These are phyloP conservation scores for Calliscelio sp. DNA, from an alignment of 2,888 invertebrate genomes.

Conservation along the genomic window DNA sequence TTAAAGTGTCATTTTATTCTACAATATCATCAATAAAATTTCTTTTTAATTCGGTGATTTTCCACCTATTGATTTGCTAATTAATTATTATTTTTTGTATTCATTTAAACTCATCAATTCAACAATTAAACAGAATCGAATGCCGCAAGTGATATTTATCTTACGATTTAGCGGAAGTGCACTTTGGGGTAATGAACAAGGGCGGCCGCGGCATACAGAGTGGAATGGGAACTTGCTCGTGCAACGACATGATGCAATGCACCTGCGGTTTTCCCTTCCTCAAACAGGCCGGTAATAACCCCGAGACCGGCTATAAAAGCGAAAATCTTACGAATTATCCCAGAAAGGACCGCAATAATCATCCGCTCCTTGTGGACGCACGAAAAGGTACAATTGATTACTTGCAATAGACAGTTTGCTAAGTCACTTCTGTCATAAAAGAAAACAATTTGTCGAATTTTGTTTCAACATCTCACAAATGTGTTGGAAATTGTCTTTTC, in stretches of 20 bases:
- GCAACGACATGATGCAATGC: conserved; percentile 86
- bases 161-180: conserved; percentile 81
- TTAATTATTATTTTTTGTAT: no score
- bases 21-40: no score
- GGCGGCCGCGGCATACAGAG: conserved; percentile 86
- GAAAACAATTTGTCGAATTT: no score
- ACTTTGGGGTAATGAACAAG: conserved; percentile 85
- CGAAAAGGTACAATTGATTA: no score
- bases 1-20: no score
- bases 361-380: conserved; percentile 76
- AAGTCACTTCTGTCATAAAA: no score
- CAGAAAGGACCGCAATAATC: conserved; percentile 77
- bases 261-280: conserved; percentile 84
- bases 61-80: no score
- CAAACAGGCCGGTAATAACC: conserved; percentile 64
- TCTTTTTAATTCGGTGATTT: no score
- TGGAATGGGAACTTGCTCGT: conserved; percentile 87
- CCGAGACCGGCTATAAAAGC: conserved; percentile 68
- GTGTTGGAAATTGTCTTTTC: no score
- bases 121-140: no score
- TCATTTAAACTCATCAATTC: no score
- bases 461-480: not conserved
- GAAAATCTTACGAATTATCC: conserved; percentile 72
- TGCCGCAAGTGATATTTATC: conserved; percentile 67
- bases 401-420: no score